Evolutionary conservation across 2,888 invertebrate species (phyloP).

Genomic region (Drosophila limbata): DNA sequence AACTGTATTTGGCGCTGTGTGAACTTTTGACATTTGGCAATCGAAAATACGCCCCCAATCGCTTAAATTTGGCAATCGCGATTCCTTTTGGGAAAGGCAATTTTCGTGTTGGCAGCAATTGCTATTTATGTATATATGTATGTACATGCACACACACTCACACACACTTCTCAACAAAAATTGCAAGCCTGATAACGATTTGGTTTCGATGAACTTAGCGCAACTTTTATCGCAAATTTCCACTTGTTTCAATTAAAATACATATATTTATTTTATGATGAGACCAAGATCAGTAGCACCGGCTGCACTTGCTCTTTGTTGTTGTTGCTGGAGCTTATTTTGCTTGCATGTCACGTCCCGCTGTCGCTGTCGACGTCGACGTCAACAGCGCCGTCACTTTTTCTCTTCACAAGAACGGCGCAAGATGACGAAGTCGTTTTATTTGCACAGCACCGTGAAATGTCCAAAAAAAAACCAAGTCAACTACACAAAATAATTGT

Average conservation of each 20-base stretch:
- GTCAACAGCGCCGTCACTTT: conserved; percentile 9
- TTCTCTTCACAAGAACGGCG: conserved; percentile 31
- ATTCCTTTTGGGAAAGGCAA: conserved; percentile 2
- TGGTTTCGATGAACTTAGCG: conserved; percentile 26
- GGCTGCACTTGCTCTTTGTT: conserved; percentile 51
- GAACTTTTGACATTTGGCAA: conserved; percentile 64
- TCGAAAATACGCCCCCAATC: conserved; percentile 38
- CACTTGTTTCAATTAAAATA: conserved; percentile 40
- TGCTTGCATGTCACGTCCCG: conserved; percentile 78
- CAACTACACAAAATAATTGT: not conserved
- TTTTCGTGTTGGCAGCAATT: conserved; percentile 47
- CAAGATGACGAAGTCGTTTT: conserved; percentile 81
- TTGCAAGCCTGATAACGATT: conserved; percentile 28
- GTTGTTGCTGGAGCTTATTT: conserved; percentile 34
- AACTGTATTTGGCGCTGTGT: conserved; percentile 51
- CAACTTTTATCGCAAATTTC: conserved; percentile 43
- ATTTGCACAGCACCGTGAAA: conserved; percentile 56
- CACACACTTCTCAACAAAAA: conserved; percentile 3
- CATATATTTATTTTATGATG: conserved; percentile 12
- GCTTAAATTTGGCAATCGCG: conserved; percentile 47
- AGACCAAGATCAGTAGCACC: conserved; percentile 43
- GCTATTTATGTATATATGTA: conserved; percentile 2
- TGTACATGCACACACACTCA: not conserved
- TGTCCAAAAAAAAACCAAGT: conserved; percentile 12
- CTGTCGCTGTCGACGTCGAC: conserved; percentile 42